These are phyloP conservation scores for Hypomecis atomaria DNA, from an alignment of 2,888 invertebrate genomes.

Conservation along the genomic window DNA sequence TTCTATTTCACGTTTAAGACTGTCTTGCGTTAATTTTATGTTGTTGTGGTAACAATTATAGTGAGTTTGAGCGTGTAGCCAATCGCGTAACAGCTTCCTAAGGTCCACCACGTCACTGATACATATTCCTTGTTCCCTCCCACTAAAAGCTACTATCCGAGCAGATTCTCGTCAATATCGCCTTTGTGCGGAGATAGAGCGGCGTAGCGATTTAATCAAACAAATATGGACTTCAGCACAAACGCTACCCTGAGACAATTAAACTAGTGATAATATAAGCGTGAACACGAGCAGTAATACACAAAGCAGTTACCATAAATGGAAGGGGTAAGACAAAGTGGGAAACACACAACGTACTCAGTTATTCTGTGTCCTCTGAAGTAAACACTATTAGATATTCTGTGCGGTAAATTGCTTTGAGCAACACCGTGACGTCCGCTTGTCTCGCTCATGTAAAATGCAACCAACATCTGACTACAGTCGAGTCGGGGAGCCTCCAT, in stretches of 20 bases:
- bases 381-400: slow-evolving; percentile 15
- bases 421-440: slow-evolving; percentile 35
- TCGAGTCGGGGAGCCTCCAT: background rate
- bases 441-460: slow-evolving; percentile 19
- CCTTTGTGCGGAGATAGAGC: background rate
- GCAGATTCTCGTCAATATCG: too few species aligned
- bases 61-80: too few species aligned
- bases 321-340: slow-evolving; percentile 19
- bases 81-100: too few species aligned
- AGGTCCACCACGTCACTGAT: too few species aligned
- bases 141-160: too few species aligned
- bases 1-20: too few species aligned
- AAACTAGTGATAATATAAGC: slow-evolving; percentile 17
- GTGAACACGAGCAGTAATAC: slow-evolving; percentile 7
- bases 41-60: too few species aligned
- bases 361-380: slow-evolving; percentile 1
- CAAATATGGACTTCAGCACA: background rate
- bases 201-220: background rate
- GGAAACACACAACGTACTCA: slow-evolving; percentile 3
- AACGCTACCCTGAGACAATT: slow-evolving; percentile 6
- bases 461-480: background rate
- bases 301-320: slow-evolving; percentile 24
- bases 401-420: slow-evolving; percentile 36
- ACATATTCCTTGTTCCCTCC: too few species aligned
- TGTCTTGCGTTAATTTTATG: too few species aligned